These are phyloP conservation scores for Drosophila funebris DNA, from an alignment of 1,140 invertebrate genomes.

Conservation along the genomic window DNA sequence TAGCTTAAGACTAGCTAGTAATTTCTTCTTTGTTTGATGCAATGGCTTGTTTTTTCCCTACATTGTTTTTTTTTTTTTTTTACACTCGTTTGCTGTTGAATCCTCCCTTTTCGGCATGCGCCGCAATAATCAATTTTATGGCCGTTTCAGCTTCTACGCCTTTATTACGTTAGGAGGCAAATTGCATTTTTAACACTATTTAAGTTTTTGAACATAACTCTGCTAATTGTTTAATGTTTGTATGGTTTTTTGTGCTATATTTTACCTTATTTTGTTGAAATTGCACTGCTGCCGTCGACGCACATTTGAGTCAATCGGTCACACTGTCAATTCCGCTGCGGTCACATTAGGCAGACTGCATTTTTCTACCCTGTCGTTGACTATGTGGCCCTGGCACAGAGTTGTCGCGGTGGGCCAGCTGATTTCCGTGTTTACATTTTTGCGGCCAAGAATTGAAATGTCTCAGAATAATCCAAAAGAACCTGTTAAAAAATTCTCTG, in stretches of 20 bases:
- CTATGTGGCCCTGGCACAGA: conserved; percentile 10
- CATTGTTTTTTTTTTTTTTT: conserved; percentile 46
- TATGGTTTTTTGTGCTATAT: conserved; percentile 48
- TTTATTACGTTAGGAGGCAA: background rate
- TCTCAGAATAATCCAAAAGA: conserved; percentile 10
- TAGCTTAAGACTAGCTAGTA: conserved; percentile 14
- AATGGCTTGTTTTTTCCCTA: conserved; percentile 52
- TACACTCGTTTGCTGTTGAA: conserved; percentile 54
- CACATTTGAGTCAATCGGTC: conserved; percentile 35
- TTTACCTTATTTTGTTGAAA: conserved; percentile 82
- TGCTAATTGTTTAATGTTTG: conserved; percentile 62
- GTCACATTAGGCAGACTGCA: conserved; percentile 2
- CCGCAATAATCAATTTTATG: conserved; percentile 73
- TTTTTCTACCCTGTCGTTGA: conserved; percentile 16
- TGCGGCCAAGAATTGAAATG: conserved; percentile 29
- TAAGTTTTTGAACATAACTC: conserved; percentile 11
- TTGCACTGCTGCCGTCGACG: conserved; percentile 52
- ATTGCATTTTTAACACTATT: conserved; percentile 8
- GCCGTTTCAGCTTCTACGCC: conserved; percentile 3
- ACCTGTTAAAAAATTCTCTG: background rate
- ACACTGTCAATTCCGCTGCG: conserved; percentile 22
- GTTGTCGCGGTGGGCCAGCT: conserved; percentile 7
- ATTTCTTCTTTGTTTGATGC: conserved; percentile 65
- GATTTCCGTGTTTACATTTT: conserved; percentile 25
- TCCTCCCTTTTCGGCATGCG: conserved; percentile 79